These are phyloP conservation scores for Aphrocallistes beatrix DNA, from an alignment of 37 sponge, comb jelly and placozoan genomes.

Conservation along the genomic window DNA sequence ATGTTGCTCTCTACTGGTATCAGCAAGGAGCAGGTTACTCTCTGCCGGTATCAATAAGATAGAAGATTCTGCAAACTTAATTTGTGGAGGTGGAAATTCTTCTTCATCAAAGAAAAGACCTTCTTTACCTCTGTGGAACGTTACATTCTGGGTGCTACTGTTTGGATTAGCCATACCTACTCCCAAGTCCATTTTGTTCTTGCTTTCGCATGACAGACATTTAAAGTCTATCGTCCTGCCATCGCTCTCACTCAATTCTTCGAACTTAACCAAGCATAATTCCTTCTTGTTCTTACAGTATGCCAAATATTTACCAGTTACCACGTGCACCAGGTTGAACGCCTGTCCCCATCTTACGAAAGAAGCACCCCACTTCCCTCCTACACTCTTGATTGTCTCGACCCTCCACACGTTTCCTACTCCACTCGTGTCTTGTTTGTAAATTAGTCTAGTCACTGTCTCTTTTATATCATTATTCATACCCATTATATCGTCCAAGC, in stretches of 20 bases:
- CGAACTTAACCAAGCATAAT: background rate
- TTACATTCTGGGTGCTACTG: background rate
- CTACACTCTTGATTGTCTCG: slow-evolving; percentile 2
- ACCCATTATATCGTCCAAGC: background rate
- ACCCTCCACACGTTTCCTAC: background rate
- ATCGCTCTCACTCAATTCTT: background rate
- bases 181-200: background rate
- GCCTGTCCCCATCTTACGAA: slow-evolving; percentile 11
- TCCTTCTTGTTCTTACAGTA: background rate
- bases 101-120: slow-evolving; percentile 1
- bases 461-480: background rate
- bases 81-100: slow-evolving; percentile 9
- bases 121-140: background rate
- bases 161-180: background rate
- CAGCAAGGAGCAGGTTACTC: background rate
- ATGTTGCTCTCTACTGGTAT: too few relatives aligned
- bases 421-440: slow-evolving; percentile 3
- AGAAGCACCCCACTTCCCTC: slow-evolving; percentile 8
- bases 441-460: background rate
- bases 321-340: background rate
- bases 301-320: background rate
- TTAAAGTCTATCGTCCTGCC: background rate
- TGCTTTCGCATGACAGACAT: background rate
- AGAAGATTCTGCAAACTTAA: background rate
- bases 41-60: background rate